Conservation (phyloP, 2,113 vertebrate genomes). For the Pontoporia blainvillei region DNA sequence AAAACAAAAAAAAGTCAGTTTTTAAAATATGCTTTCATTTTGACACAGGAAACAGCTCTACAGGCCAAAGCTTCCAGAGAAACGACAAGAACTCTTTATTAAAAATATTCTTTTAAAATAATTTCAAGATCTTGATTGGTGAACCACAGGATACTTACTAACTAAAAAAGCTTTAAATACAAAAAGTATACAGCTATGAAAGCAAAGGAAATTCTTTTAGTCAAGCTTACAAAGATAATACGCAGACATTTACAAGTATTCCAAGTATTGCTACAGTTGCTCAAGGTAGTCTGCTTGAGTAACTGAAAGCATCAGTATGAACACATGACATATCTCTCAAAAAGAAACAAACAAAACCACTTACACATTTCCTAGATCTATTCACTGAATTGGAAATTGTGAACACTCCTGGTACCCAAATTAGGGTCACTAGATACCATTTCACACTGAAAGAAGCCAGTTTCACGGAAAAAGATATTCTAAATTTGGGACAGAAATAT, state of each 20-base stretch:
- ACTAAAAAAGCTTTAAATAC: background rate
- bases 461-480: background rate
- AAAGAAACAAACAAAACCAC: background rate
- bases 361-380: background rate
- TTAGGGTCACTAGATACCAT: background rate
- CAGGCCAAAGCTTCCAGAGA: background rate
- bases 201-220: background rate
- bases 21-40: background rate
- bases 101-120: background rate
- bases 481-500: background rate
- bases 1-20: background rate
- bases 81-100: background rate
- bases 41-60: background rate
- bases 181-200: background rate
- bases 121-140: background rate
- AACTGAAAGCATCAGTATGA: background rate
- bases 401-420: background rate
- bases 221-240: background rate
- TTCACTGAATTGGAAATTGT: background rate
- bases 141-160: background rate
- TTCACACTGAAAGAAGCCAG: background rate
- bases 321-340: background rate
- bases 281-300: background rate
- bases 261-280: background rate
- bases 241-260: background rate